Evolutionary conservation across 2,888 invertebrate species (phyloP), one percentile per base, ranked within the genome.

Genomic region (Eucera pruinosa): DNA sequence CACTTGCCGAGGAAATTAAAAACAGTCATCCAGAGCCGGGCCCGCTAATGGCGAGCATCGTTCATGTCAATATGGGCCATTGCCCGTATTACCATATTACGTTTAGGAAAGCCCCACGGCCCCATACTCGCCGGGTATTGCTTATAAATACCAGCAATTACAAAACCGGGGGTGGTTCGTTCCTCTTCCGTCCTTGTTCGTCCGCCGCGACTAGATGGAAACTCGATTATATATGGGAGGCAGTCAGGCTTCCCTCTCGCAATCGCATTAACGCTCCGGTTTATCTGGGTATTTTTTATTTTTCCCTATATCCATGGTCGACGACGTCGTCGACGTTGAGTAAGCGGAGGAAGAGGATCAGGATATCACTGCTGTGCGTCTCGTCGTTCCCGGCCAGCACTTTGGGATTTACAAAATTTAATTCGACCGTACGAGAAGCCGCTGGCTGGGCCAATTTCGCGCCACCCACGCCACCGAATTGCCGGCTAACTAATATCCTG

Each of bases 1-100:
- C 91, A 91, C 91, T 91, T 90, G 87, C 88, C 90, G 87, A 89
- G 90, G 91, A 92, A 92, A 92, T 92, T 92, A 92, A 92, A 92
- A 92, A 92, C 91, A 90, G 91, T 91, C 90, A 89, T 90, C 88
- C 89, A 85, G 88, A 85, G 86, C 77, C 86, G 86, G 85, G 85
- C 87, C 81, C 86, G 87, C 90, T 91, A 92, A 92, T 92, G 90
- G 91, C 88, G 82, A 84, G 89, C 92, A 92, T 92, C 91, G 91
- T 91, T 92, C 92, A 92, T 91, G 92, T 92, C 92, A 92, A 92
- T 91, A 92, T 92, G 92, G 91, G 84, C 92, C 92, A 92, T 92
- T 92, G 92, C 91, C 87, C 88, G 89, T 91, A 92, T 92, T 92
- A 92, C 91, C 92, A 92, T 92, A 92, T 90, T 91, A 90, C 88